Base-by-base conservation (phyloP, 2,888 invertebrate genomes). In the Lasioglossum pauxillum region DNA sequence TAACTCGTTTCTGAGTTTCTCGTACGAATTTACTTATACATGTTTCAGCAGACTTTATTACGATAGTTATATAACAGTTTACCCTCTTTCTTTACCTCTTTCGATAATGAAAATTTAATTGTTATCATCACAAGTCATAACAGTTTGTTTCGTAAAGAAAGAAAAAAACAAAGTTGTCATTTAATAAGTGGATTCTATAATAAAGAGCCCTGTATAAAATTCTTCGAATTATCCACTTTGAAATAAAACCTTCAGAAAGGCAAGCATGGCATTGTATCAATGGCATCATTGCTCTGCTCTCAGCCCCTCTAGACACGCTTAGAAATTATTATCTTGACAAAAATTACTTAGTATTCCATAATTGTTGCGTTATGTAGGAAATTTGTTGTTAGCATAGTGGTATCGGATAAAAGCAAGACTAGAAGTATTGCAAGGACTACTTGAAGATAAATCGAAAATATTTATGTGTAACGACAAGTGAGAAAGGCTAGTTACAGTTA, bases 221-320 rank as follows among this genome's bases (percentile, higher is more conserved):
- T 14, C 5, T 35, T 35, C 0, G 16, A 44, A 74, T 41, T 53
- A 35, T 27, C 31, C 46, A 67, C 44, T 69, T 64, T 41, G 23
- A 31, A 41, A 73, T 76, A 60, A 27, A 71, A 23, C 44, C 74
- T 78, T 53, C 19, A 72, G 75, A 79, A 88, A 87, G 85, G 83
- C 83, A 80, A 87, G 80, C 87, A 82, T 88, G 81, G 82, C 83
- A 87, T 88, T 83, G 44, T 71, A 67, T 78, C 78, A 80, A 73
- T 85, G 87, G 88, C 87, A 88, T 88, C 85, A 87, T 88, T 88
- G 88, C 85, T 85, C 88, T 88, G 88, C 85, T 83, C 78, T 87
- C 84, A 82, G 83, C 87, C 87, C 88, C 88, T 87, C 87, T 88
- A 87, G 87, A 83, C 71, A 81, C 73, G 81, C 75, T 75, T 75